Evolutionary conservation across 1,140 invertebrate species (phyloP).

Genomic region (Lasaia peninsularis): DNA sequence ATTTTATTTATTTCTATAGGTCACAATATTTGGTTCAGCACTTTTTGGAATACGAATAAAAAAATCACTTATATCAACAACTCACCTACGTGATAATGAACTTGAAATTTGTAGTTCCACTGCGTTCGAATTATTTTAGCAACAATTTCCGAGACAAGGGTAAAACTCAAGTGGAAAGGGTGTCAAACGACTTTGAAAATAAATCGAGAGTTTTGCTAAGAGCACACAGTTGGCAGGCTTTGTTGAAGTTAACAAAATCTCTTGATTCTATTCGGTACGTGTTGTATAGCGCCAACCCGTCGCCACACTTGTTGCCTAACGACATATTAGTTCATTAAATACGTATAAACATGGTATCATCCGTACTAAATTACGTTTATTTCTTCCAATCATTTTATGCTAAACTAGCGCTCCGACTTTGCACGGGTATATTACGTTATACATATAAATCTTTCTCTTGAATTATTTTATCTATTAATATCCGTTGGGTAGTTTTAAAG

Average conservation of each 20-base stretch:
- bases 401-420: too few species aligned
- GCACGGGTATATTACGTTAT: too few species aligned
- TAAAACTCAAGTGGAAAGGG: constrained; percentile 12
- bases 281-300: constrained; percentile 44
- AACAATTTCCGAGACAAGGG: constrained; percentile 18
- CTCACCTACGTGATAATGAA: too few species aligned
- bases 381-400: background rate
- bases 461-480: too few species aligned
- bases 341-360: constrained; percentile 45
- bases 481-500: too few species aligned
- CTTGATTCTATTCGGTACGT: constrained; percentile 8
- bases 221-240: constrained; percentile 9
- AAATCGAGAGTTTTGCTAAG: background rate
- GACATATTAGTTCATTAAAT: constrained; percentile 42
- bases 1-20: too few species aligned
- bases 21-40: too few species aligned
- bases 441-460: too few species aligned
- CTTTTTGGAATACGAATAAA: too few species aligned
- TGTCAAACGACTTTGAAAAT: constrained; percentile 9
- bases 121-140: background rate
- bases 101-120: too few species aligned
- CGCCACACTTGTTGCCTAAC: constrained; percentile 59
- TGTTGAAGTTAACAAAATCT: constrained; percentile 18
- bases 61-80: too few species aligned
- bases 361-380: constrained; percentile 10